These are phyloP conservation scores for Anguilla pacifica DNA, from an alignment of 2,797 vertebrate species.

Conservation along the genomic window DNA sequence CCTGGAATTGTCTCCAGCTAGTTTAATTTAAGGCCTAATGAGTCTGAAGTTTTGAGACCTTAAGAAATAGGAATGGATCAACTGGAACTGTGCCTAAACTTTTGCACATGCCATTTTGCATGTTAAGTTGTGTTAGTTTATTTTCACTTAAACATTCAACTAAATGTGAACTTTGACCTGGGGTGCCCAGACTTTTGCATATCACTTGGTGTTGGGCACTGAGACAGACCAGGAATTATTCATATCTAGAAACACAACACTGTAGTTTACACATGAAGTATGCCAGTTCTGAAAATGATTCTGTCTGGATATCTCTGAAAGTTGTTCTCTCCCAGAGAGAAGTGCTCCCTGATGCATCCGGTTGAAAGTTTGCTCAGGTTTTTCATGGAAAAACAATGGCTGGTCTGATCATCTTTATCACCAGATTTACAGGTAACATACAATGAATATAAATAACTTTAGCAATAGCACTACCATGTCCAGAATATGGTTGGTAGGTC, in stretches of 20 bases:
- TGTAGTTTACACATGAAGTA: no score
- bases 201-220: not conserved
- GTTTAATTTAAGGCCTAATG: no score
- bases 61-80: no score
- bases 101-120: no score
- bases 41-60: no score
- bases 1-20: no score
- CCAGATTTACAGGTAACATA: not conserved
- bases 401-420: not conserved
- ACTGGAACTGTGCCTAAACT: no score
- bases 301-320: not conserved
- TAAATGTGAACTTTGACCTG: no score
- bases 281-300: not conserved
- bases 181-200: no score
- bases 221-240: not conserved
- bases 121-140: no score
- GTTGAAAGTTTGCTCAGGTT: not conserved
- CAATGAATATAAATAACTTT: not conserved
- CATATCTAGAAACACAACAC: not conserved
- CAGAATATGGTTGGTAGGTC: not conserved
- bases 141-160: no score
- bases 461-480: not conserved
- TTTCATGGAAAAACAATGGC: not conserved
- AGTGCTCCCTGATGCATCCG: not conserved
- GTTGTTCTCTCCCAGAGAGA: not conserved